phyloP scores from a whole-genome alignment of 2,113 vertebrate species.

The Microcebus jonahi region DNA sequence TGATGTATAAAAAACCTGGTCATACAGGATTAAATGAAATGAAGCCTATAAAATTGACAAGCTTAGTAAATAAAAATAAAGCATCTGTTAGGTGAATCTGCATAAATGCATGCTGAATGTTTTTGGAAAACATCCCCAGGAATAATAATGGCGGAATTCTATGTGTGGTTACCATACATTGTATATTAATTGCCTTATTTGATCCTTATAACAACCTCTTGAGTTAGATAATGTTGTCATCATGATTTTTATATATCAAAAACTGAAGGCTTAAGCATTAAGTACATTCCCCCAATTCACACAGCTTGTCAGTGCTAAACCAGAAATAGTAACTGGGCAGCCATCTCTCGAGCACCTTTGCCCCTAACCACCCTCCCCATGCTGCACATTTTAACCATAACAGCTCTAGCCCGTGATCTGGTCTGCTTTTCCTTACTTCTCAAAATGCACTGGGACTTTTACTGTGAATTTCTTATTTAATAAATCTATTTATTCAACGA shows the following conservation, averaged over 20 bases:
- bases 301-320: not conserved
- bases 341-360: not conserved
- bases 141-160: not conserved
- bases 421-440: not conserved
- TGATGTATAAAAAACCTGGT: not conserved
- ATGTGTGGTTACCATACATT: not conserved
- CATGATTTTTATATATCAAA: not conserved
- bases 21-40: not conserved
- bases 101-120: not conserved
- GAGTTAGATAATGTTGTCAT: not conserved
- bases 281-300: not conserved
- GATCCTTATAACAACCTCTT: not conserved
- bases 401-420: not conserved
- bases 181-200: not conserved
- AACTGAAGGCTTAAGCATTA: not conserved
- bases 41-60: not conserved
- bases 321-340: not conserved
- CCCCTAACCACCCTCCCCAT: rapidly evolving
- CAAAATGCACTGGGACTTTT: not conserved
- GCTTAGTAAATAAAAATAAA: not conserved
- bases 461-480: conserved; percentile 47
- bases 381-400: not conserved
- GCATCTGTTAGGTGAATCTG: not conserved
- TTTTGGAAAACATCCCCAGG: not conserved
- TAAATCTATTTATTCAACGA: conserved; percentile 40